Conservation (phyloP, 2,113 vertebrate species). For the Takifugu flavidus region DNA sequence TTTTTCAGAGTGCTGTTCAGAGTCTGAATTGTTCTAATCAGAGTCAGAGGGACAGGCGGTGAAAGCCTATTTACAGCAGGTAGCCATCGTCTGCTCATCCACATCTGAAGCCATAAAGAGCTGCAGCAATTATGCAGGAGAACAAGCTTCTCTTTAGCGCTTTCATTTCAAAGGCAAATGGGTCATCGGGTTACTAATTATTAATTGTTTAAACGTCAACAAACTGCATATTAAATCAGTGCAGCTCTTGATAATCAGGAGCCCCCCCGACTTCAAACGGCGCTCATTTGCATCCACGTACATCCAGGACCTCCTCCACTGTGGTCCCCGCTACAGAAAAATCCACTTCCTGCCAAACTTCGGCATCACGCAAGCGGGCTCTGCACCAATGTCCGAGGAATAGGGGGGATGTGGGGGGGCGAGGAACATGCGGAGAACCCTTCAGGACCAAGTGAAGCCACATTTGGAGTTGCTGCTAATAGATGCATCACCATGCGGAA, state of each 20-base stretch:
- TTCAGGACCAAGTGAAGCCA: constrained; percentile 25
- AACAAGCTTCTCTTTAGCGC: constrained; percentile 66
- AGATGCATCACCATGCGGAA: constrained; percentile 58
- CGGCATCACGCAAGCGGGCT: constrained; percentile 26
- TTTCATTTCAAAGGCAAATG: constrained; percentile 65
- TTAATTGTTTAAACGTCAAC: constrained; percentile 70
- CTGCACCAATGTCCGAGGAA: too few species aligned
- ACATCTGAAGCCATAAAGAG: constrained; percentile 65
- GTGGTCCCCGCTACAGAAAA: constrained; percentile 13
- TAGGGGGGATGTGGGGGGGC: too few species aligned
- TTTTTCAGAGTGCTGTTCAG: constrained; percentile 36
- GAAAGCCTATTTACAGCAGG: constrained; percentile 30
- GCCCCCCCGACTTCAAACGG: constrained; percentile 53
- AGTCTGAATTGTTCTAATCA: constrained; percentile 43
- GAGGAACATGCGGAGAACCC: too few species aligned
- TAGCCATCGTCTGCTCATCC: constrained; percentile 61
- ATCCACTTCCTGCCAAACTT: constrained; percentile 21
- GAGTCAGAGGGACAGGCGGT: constrained; percentile 32
- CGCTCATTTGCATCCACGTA: constrained; percentile 54
- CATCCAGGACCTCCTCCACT: constrained; percentile 29
- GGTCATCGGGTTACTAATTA: constrained; percentile 72
- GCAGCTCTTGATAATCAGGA: constrained; percentile 62
- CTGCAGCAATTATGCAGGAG: constrained; percentile 64
- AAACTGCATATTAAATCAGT: constrained; percentile 66
- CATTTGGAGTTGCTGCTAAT: constrained; percentile 55